Conservation (phyloP, 2,113 vertebrate species). For the Arothron firmamentum region DNA sequence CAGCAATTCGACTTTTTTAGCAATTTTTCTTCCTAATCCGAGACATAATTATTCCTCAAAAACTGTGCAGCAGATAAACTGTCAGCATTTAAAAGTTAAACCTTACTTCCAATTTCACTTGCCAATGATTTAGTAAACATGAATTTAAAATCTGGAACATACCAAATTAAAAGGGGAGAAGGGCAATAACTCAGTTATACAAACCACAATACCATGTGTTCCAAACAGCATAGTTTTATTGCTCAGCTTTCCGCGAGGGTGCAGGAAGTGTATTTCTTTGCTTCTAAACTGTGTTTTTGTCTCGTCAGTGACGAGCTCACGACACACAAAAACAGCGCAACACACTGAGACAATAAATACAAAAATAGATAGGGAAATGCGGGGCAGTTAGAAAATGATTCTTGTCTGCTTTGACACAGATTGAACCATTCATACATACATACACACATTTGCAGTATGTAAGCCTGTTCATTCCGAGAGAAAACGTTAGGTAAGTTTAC, state of each 20-base stretch:
- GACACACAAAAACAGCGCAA: slow-evolving; percentile 81
- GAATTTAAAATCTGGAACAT: background rate
- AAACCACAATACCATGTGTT: slow-evolving; percentile 85
- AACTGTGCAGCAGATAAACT: no score
- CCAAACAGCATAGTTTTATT: slow-evolving; percentile 96
- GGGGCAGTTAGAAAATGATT: slow-evolving; percentile 12
- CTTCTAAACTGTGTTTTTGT: slow-evolving; percentile 75
- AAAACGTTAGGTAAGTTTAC: slow-evolving; percentile 3
- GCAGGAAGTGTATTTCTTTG: slow-evolving; percentile 76
- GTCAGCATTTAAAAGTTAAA: no score
- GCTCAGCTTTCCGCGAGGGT: slow-evolving; percentile 85
- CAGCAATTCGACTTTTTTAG: no score
- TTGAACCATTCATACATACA: slow-evolving; percentile 18
- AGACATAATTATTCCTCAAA: no score
- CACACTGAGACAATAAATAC: slow-evolving; percentile 92
- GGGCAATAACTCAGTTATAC: slow-evolving; percentile 52
- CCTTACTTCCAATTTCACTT: no score
- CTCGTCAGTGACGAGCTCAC: slow-evolving; percentile 88
- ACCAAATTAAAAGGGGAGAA: slow-evolving; percentile 6
- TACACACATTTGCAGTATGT: background rate
- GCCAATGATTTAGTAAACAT: background rate
- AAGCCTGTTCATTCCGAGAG: background rate
- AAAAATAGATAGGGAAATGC: slow-evolving; percentile 68
- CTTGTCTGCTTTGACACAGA: slow-evolving; percentile 30
- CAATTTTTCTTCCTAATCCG: no score